A percentile compares a stretch with the other conserved stretches of the same genome.
Evolutionary conservation across 2,888 invertebrate genomes (phyloP).

Genomic region (Baccha elongata): DNA sequence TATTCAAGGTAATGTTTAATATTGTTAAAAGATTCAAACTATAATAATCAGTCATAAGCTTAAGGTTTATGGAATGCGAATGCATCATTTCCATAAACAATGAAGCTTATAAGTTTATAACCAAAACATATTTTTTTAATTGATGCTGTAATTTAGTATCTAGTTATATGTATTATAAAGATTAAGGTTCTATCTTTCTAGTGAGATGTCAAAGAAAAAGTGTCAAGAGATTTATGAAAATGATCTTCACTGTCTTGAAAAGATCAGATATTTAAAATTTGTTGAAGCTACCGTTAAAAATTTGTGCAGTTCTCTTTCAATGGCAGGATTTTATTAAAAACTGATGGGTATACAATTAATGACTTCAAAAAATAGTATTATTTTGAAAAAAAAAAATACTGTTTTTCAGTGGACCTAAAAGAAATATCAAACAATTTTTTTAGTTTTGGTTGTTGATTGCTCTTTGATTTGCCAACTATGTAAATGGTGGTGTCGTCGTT

Average conservation of each 20-base stretch:
- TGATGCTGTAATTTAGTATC: not conserved
- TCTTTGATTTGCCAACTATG: too few species aligned
- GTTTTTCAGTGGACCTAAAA: too few species aligned
- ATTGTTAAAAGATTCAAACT: too few species aligned
- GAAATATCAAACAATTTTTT: too few species aligned
- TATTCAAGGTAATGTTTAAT: too few species aligned
- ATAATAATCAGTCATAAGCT: too few species aligned
- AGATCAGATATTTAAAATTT: conserved; percentile 2
- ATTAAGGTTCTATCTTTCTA: not conserved
- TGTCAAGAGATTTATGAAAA: not conserved
- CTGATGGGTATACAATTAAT: not conserved
- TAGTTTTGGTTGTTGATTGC: too few species aligned
- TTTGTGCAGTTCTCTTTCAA: conserved; percentile 49
- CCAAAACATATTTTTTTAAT: too few species aligned
- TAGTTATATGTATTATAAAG: not conserved
- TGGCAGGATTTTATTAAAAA: conserved; percentile 38
- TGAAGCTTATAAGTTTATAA: too few species aligned
- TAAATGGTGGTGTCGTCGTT: too few species aligned
- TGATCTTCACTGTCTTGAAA: not conserved
- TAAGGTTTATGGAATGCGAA: conserved; percentile 12
- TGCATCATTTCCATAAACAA: too few species aligned
- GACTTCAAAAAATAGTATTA: not conserved
- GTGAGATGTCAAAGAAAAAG: not conserved
- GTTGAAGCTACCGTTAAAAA: conserved; percentile 49
- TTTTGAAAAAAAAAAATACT: not conserved